Evolutionary conservation across 2,113 vertebrate species (phyloP).

Genomic region (Orthonyx spaldingii): DNA sequence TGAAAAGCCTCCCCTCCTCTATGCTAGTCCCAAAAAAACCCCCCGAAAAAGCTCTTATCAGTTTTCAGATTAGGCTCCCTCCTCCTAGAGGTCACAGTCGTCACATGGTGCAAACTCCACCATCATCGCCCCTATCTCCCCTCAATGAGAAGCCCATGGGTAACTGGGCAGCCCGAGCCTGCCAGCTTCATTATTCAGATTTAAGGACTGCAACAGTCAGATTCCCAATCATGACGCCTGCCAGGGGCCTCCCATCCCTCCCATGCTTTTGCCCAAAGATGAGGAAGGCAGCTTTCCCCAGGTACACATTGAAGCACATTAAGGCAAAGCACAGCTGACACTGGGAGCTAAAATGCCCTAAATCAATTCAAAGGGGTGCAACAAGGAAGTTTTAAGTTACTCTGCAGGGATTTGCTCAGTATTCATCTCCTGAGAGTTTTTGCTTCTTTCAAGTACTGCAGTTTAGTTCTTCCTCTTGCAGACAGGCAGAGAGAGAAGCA

Average conservation of each 20-base stretch:
- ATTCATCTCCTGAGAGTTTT: background rate
- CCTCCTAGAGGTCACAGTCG: background rate
- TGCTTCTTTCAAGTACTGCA: background rate
- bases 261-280: background rate
- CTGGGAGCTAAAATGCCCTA: background rate
- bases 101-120: background rate
- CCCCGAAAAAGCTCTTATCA: background rate
- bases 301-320: accelerated
- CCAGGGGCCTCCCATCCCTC: background rate
- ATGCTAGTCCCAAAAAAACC: background rate
- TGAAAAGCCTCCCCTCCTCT: background rate
- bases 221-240: background rate
- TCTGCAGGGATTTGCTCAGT: background rate
- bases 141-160: background rate
- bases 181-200: background rate
- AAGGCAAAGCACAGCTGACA: background rate
- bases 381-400: background rate
- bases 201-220: background rate
- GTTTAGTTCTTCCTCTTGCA: background rate
- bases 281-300: background rate
- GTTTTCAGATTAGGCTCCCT: background rate
- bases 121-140: accelerated
- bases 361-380: background rate
- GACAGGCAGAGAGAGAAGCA: background rate
- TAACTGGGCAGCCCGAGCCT: background rate